Percentiles rank a stretch among this genome's conserved stretches.
Conservation (phyloP, 1,140 invertebrate genomes). For the Brachionus rotundiformis region DNA sequence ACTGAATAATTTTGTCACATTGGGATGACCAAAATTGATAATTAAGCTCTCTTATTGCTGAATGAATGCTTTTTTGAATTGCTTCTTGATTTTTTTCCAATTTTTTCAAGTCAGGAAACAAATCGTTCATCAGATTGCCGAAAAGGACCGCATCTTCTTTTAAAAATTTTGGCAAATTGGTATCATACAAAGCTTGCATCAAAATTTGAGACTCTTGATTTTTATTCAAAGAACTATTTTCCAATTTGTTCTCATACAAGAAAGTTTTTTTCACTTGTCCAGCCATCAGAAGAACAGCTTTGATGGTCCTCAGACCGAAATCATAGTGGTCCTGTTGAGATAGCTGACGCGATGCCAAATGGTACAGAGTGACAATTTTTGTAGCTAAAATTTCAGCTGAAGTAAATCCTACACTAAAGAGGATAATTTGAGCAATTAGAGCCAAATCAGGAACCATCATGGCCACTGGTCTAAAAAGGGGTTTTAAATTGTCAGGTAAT, state of each 20-base stretch:
- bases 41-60: conserved; percentile 31
- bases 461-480: conserved; percentile 66
- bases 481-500: conserved; percentile 65
- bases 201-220: conserved; percentile 42
- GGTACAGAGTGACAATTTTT: conserved; percentile 64
- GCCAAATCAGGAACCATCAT: conserved; percentile 65
- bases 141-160: conserved; percentile 79
- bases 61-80: conserved; percentile 18
- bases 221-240: not conserved
- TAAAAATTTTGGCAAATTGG: conserved; percentile 81
- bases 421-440: conserved; percentile 65
- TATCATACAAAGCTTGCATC: conserved; percentile 77
- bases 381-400: conserved; percentile 63
- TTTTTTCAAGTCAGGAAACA: conserved; percentile 71
- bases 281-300: conserved; percentile 78
- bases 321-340: conserved; percentile 75
- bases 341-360: conserved; percentile 62
- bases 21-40: conserved; percentile 32
- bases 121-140: conserved; percentile 77
- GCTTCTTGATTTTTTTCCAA: conserved; percentile 38
- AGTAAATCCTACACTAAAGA: conserved; percentile 65
- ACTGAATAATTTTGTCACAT: conserved; percentile 33
- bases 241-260: not conserved
- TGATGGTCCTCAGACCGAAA: conserved; percentile 80
- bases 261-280: conserved; percentile 72